These are phyloP conservation scores for Pristiophorus japonicus DNA, from an alignment of 2,113 vertebrate species.

Conservation along the genomic window DNA sequence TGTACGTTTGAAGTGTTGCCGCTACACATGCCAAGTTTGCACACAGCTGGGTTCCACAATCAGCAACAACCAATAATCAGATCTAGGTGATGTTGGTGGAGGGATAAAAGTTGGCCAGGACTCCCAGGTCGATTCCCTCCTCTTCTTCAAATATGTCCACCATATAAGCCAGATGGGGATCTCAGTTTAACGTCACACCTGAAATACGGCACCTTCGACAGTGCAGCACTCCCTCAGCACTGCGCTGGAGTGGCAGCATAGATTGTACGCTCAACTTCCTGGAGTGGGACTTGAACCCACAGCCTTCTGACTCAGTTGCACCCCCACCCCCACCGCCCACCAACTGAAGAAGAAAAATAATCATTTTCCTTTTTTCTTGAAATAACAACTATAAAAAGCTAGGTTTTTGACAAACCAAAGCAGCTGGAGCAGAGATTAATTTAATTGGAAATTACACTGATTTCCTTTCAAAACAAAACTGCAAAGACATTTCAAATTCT, in stretches of 20 bases:
- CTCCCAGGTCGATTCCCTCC: background rate
- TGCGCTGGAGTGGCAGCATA: background rate
- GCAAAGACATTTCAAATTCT: background rate
- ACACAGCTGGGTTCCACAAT: background rate
- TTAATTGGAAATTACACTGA: background rate
- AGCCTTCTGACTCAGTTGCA: background rate
- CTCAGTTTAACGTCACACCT: background rate
- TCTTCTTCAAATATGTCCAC: background rate
- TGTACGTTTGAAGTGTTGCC: background rate
- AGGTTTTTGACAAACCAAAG: background rate
- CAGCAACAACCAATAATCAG: background rate
- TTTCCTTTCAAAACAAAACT: background rate
- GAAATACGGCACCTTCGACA: background rate
- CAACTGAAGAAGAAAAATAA: background rate
- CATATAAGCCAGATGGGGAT: background rate
- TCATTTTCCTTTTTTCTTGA: background rate
- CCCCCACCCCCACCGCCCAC: no score
- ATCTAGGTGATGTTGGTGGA: background rate
- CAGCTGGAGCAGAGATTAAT: no score
- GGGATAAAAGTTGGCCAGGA: background rate
- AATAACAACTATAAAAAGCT: background rate
- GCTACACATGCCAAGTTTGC: background rate
- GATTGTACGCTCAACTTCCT: background rate
- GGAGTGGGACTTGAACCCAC: background rate
- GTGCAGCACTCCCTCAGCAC: background rate